Base-by-base conservation (phyloP, 2,888 invertebrate genomes). In the Chesias legatella region DNA sequence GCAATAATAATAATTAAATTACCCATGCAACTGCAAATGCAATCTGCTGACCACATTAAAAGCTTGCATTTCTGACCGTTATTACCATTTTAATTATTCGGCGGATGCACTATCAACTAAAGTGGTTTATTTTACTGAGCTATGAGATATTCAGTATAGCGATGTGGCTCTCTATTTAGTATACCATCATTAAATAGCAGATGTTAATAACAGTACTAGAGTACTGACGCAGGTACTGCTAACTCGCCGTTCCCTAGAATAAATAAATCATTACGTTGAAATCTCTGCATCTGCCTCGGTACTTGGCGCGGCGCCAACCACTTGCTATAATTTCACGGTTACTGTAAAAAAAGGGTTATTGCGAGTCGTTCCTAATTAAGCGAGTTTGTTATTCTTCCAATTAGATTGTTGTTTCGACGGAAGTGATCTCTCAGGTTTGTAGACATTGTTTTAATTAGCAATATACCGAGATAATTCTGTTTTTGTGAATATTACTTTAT, bases 181-280 rank as follows among this genome's bases (percentile, higher is more conserved):
- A n/a, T n/a, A n/a, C n/a, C n/a, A n/a, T n/a, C n/a, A n/a, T n/a
- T n/a, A n/a, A n/a, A n/a, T n/a, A n/a, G n/a, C n/a, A n/a, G n/a
- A n/a, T n/a, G n/a, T n/a, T n/a, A n/a, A n/a, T n/a, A n/a, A n/a
- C n/a, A n/a, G n/a, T n/a, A n/a, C n/a, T n/a, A n/a, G 30, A 43
- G 30, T 31, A 9, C 38, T 13, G 8, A 3, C 3, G 5, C 13
- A 10, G 27, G 21, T 22, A 4, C 7, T 17, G 33, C 27, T 28
- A 27, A 8, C 30, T 21, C 25, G 21, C 36, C 33, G 51, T 56
- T 51, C 48, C 57, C 34, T 38, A 25, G 8, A 32, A 36, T 36
- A n/a, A 46, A 43, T 47, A 48, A 33, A 51, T 39, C 32, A 51
- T 58, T 60, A 56, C 56, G 58, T 64, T 60, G 60, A 62, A 63